These are phyloP conservation scores for Caranx melampygus DNA, from an alignment of 2,113 vertebrate species.

Conservation along the genomic window DNA sequence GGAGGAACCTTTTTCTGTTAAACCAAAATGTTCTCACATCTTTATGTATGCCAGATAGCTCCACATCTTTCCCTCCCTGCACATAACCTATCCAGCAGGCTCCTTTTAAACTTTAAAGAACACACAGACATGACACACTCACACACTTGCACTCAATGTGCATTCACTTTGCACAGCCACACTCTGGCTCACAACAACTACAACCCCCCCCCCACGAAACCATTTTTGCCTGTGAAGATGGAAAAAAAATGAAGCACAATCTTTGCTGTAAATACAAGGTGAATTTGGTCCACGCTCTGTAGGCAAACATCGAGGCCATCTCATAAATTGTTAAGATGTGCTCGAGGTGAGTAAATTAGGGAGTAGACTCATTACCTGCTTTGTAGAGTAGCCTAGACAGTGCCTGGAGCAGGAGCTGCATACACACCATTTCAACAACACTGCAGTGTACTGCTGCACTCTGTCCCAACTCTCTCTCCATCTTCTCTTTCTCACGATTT, in stretches of 20 bases:
- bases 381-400: slow-evolving; percentile 65
- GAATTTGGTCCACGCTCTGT: slow-evolving; percentile 32
- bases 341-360: slow-evolving; percentile 73
- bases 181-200: slow-evolving; percentile 15
- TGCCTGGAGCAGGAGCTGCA: slow-evolving; percentile 62
- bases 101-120: slow-evolving; percentile 54
- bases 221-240: slow-evolving; percentile 24
- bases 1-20: not conserved
- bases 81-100: slow-evolving; percentile 9
- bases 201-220: not conserved
- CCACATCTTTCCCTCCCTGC: not conserved
- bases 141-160: slow-evolving; percentile 2
- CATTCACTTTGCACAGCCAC: slow-evolving; percentile 21
- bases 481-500: slow-evolving; percentile 9
- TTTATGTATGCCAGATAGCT: not conserved
- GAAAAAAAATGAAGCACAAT: slow-evolving; percentile 17
- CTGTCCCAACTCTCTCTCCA: slow-evolving; percentile 13
- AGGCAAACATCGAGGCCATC: slow-evolving; percentile 45
- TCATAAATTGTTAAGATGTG: slow-evolving; percentile 69
- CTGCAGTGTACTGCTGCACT: slow-evolving; percentile 30
- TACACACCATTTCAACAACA: slow-evolving; percentile 59
- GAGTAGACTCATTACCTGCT: slow-evolving; percentile 75
- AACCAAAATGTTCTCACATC: not conserved
- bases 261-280: slow-evolving; percentile 28
- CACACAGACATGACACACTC: slow-evolving; percentile 10